Evolutionary conservation across 2,797 vertebrate species (phyloP).

Genomic region (Macrochelys suwanniensis): DNA sequence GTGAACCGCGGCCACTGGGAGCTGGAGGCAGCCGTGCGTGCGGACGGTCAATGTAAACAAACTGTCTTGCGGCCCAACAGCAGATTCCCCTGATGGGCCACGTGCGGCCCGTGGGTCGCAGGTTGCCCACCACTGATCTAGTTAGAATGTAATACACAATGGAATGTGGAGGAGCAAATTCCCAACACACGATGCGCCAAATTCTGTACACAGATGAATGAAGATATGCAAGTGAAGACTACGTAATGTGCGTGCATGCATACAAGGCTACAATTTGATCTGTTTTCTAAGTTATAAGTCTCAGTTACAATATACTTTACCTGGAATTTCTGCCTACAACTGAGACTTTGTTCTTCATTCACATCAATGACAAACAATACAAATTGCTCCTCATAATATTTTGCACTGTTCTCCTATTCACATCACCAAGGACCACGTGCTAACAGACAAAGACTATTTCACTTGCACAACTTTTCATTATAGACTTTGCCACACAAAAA

Average conservation of each 20-base stretch:
- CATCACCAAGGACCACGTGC: not conserved
- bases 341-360: not conserved
- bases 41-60: too few species aligned
- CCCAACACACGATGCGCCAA: not conserved
- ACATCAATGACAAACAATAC: not conserved
- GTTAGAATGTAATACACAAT: not conserved
- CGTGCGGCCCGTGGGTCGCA: too few species aligned
- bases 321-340: not conserved
- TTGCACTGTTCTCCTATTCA: not conserved
- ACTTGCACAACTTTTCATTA: not conserved
- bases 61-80: too few species aligned
- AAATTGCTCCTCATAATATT: not conserved
- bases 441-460: not conserved
- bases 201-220: not conserved
- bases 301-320: not conserved
- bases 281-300: not conserved
- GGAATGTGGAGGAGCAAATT: not conserved
- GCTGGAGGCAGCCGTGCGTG: too few species aligned
- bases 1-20: too few species aligned
- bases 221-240: not conserved
- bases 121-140: not conserved
- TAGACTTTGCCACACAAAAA: not conserved
- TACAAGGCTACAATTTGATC: not conserved
- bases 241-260: not conserved
- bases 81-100: too few species aligned